phyloP scores from a whole-genome alignment of 2,113 vertebrate species.

The Garra rufa region DNA sequence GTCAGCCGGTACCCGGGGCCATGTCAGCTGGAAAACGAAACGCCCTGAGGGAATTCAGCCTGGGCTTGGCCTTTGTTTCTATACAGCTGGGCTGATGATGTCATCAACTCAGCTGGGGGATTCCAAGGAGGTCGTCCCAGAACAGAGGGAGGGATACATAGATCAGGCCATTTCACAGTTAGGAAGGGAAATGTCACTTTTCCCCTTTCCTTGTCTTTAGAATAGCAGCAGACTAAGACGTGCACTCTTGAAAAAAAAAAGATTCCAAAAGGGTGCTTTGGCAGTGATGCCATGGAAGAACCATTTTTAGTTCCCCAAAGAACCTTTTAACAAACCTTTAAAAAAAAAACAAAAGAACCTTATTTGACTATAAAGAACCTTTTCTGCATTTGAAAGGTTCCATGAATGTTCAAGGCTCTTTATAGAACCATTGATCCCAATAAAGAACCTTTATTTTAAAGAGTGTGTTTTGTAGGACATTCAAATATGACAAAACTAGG shows the following conservation, averaged over 20 bases:
- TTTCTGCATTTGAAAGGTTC: no score
- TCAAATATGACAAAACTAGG: background rate
- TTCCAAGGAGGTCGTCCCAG: conserved; percentile 35
- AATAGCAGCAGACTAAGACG: background rate
- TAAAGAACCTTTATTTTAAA: no score
- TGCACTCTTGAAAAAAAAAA: no score
- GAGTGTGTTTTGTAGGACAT: background rate
- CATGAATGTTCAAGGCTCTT: no score
- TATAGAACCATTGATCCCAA: no score
- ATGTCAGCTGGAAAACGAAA: conserved; percentile 14
- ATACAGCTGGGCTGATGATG: conserved; percentile 56
- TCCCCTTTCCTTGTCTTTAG: background rate
- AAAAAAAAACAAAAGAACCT: no score
- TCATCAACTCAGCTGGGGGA: conserved; percentile 52
- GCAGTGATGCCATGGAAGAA: no score
- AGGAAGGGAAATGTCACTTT: conserved; percentile 8
- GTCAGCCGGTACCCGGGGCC: background rate
- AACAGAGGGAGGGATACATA: background rate
- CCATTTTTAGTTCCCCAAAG: no score
- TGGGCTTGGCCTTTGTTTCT: conserved; percentile 36
- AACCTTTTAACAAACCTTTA: no score
- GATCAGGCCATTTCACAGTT: conserved; percentile 21
- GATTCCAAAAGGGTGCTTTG: no score
- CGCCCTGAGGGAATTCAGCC: background rate
- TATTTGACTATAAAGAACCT: no score